Evolutionary conservation across 1,140 invertebrate species (phyloP), one percentile per base, ranked within the genome.

Genomic region (Heterodera schachtii): DNA sequence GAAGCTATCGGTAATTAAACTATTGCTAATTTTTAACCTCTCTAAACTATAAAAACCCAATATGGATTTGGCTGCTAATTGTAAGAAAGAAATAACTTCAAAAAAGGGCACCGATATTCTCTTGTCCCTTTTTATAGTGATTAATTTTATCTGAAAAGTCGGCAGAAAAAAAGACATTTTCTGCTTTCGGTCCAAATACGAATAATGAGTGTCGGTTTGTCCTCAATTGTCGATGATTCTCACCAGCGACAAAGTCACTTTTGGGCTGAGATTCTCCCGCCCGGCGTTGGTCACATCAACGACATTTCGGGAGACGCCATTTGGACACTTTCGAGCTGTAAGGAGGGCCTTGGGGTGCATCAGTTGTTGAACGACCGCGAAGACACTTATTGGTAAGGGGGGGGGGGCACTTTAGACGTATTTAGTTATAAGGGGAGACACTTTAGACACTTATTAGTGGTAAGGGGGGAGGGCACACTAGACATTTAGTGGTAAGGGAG

Each of bases 271-370:
- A 73, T 77, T 47, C 69, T 84, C 0, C 83, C 82, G 41, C 92
- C 92, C 86, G 88, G 90, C 82, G 90, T 91, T 75, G 92, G 92
- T 31, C 93, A 93, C 83, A 94, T 97, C 2, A 92, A 95, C 47
- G 96, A 98, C 93, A 96, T 99, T 69, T 96, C 96, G 19, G 93
- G 94, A 86, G 95, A 97, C 91, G 97, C 96, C 8, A 96, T 98
- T 83, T 98, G 97, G 97, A 96, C 95, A 84, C 91, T 99, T 46
- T 98, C 96, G 2, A 98, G 96, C 44, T 98, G 96, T 90, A 99
- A 99, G 93, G 87, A 84, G 95, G 96, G 96, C 73, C 98, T 97
- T 93, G 97, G 97, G 44, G 96, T 99, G 16, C 96, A 98, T 89
- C 96, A 98, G 90, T 90, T 99, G 41, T 91, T 96, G 83, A 96